Evolutionary conservation across 2,797 vertebrate species (phyloP).

Genomic region (Sebastes steindachneri): DNA sequence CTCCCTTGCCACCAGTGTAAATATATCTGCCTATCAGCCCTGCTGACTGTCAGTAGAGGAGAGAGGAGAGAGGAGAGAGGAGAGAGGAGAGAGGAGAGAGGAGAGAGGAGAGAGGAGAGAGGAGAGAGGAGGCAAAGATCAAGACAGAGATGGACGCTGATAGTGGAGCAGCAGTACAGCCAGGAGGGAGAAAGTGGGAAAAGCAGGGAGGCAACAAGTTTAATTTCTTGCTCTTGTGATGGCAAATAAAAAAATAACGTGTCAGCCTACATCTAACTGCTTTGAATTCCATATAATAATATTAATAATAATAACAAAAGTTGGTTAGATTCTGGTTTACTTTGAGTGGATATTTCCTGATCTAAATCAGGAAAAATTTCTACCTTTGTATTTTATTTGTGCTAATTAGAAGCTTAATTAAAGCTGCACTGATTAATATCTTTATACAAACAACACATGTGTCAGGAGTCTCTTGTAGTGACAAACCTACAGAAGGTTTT

Average conservation of each 20-base stretch:
- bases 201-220: constrained; percentile 14
- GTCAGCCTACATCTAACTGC: neutral
- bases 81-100: constrained; percentile 1
- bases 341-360: neutral
- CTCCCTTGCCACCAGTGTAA: constrained; percentile 78
- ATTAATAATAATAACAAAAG: neutral
- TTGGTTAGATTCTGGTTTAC: neutral
- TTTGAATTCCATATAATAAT: neutral
- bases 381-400: neutral
- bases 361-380: neutral
- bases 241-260: neutral
- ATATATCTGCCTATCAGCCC: constrained; percentile 78
- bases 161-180: constrained; percentile 43
- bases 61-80: constrained; percentile 13
- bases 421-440: neutral
- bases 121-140: neutral
- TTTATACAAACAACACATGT: neutral
- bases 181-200: constrained; percentile 30
- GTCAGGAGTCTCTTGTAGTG: neutral
- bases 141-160: constrained; percentile 41
- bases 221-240: neutral
- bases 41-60: constrained; percentile 63
- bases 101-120: constrained; percentile 7
- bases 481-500: neutral
- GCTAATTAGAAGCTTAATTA: neutral